Evolutionary conservation across 2,888 invertebrate species (phyloP).

Genomic region (Caenorhabditis sp.): DNA sequence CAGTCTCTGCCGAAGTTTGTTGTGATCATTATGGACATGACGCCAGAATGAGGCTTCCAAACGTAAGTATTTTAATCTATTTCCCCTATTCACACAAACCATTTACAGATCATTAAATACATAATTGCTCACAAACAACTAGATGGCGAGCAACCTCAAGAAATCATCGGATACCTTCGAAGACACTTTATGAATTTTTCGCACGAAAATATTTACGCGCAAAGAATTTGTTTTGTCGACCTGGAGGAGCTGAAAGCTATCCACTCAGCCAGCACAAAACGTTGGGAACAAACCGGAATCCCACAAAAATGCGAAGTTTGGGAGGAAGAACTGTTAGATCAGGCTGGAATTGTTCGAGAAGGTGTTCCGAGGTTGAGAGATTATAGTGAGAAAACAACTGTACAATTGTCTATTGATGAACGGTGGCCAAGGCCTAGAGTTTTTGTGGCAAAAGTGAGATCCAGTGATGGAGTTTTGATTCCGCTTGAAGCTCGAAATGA

Average conservation of each 20-base stretch:
- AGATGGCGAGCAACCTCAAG: slow-evolving; percentile 24
- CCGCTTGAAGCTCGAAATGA: slow-evolving; percentile 22
- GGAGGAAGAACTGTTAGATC: slow-evolving; percentile 57
- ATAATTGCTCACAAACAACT: slow-evolving; percentile 52
- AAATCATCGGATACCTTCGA: slow-evolving; percentile 42
- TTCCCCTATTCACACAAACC: not conserved
- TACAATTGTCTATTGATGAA: slow-evolving; percentile 41
- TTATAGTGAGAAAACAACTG: slow-evolving; percentile 32
- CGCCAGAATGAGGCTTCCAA: slow-evolving; percentile 53
- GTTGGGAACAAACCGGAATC: slow-evolving; percentile 44
- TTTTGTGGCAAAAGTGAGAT: slow-evolving; percentile 43
- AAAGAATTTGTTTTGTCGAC: slow-evolving; percentile 51
- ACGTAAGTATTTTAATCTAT: slow-evolving; percentile 16
- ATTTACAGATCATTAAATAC: slow-evolving; percentile 47
- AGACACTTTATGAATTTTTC: slow-evolving; percentile 42
- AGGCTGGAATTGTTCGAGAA: slow-evolving; percentile 42
- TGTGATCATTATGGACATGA: slow-evolving; percentile 62
- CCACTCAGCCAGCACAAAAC: slow-evolving; percentile 36
- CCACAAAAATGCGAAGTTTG: slow-evolving; percentile 45
- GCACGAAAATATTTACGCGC: slow-evolving; percentile 48
- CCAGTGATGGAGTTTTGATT: slow-evolving; percentile 31
- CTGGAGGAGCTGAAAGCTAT: slow-evolving; percentile 48
- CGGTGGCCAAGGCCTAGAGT: slow-evolving; percentile 50
- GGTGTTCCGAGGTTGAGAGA: slow-evolving; percentile 21
- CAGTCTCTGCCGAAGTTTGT: slow-evolving; percentile 45